Conservation (phyloP, 2,113 vertebrate genomes). For the Cyprinodon brontotheroides region DNA sequence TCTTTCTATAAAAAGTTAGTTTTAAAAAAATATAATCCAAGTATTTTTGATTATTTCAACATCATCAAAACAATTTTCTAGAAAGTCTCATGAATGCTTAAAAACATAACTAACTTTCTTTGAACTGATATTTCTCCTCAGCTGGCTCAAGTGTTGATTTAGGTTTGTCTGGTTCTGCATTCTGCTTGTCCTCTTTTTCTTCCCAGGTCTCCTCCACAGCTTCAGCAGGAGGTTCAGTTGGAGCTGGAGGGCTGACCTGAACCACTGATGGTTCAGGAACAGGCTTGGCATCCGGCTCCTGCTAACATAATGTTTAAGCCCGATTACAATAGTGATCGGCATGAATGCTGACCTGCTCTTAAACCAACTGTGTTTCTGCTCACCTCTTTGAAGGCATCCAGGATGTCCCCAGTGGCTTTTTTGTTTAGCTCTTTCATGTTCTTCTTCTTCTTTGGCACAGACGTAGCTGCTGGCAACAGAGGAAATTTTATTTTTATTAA, state of each 20-base stretch:
- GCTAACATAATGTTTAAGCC: constrained; percentile 2
- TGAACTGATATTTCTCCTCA: constrained; percentile 92
- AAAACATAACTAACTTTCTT: constrained; percentile 83
- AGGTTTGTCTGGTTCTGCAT: constrained; percentile 82
- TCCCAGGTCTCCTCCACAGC: constrained; percentile 92
- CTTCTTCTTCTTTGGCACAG: constrained; percentile 93
- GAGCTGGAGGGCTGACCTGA: constrained; percentile 59
- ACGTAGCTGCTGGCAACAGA: constrained; percentile 78
- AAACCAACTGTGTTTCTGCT: constrained; percentile 15
- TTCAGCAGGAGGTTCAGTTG: constrained; percentile 65
- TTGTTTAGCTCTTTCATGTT: constrained; percentile 94
- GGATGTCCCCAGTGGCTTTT: constrained; percentile 89
- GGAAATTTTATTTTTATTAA: background rate
- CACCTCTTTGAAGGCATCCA: constrained; percentile 98
- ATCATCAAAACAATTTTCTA: background rate
- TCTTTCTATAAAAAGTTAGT: background rate
- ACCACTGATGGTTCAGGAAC: constrained; percentile 63
- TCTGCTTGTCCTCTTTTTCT: constrained; percentile 92
- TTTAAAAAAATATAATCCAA: background rate
- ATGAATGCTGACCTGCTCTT: constrained; percentile 8
- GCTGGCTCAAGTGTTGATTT: constrained; percentile 63
- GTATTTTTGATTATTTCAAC: background rate
- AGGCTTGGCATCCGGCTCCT: constrained; percentile 71
- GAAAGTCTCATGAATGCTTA: background rate
- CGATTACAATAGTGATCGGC: background rate